These are phyloP conservation scores for Conistra vaccinii DNA, from an alignment of 2,888 invertebrate species.

Conservation along the genomic window DNA sequence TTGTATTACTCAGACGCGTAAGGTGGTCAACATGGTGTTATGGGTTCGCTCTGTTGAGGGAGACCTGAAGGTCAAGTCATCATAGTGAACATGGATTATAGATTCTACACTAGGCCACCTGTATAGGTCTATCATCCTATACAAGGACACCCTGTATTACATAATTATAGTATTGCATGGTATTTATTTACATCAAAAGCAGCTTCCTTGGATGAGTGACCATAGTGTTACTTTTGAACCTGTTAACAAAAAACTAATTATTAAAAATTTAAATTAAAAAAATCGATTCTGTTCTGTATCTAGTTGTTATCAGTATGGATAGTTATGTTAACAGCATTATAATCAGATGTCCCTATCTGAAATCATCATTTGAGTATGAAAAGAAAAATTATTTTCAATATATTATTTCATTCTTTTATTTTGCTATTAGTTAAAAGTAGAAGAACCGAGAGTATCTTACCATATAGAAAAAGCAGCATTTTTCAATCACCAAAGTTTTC, in stretches of 20 bases:
- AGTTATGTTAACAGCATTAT: constrained; percentile 85
- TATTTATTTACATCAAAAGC: constrained; percentile 35
- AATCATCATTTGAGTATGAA: constrained; percentile 76
- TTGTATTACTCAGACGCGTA: constrained; percentile 74
- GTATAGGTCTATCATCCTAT: background rate
- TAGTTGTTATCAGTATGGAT: constrained; percentile 65
- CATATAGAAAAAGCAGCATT: background rate
- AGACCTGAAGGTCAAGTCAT: constrained; percentile 88
- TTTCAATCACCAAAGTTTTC: background rate
- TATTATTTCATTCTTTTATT: too few relatives aligned
- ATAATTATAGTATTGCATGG: background rate
- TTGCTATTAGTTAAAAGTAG: background rate
- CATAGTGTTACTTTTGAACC: background rate
- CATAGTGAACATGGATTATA: constrained; percentile 68
- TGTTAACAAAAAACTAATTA: constrained; percentile 25
- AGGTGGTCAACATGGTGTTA: constrained; percentile 80
- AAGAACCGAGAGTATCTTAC: too few relatives aligned
- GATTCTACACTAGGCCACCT: background rate
- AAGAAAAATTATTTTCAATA: too few relatives aligned
- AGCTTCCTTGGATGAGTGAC: background rate
- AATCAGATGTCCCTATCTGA: constrained; percentile 87
- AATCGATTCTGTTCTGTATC: background rate
- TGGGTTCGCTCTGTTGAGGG: constrained; percentile 89
- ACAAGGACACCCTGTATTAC: background rate
- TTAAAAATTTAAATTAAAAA: constrained; percentile 2